These are phyloP conservation scores for Holacanthella duospinosa DNA, from an alignment of 2,888 invertebrate genomes.

Conservation along the genomic window DNA sequence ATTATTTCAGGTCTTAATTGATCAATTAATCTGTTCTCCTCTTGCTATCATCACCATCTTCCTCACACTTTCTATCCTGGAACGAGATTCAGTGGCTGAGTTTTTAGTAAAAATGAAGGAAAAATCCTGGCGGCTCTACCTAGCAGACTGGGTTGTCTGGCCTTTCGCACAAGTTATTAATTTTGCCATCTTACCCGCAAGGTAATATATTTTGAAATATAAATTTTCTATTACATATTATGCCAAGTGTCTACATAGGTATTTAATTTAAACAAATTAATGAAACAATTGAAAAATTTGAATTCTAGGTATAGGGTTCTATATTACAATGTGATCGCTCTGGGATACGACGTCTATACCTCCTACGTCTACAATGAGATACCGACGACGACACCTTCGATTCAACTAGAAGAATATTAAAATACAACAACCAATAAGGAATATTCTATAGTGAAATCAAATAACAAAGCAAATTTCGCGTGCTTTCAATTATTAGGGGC, in stretches of 20 bases:
- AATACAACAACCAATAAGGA: too few relatives aligned
- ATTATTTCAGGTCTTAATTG: slow-evolving; percentile 51
- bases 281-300: too few relatives aligned
- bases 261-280: too few relatives aligned
- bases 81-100: slow-evolving; percentile 52
- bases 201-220: too few relatives aligned
- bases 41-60: slow-evolving; percentile 67
- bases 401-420: too few relatives aligned
- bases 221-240: too few relatives aligned
- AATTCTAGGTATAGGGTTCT: slow-evolving; percentile 73
- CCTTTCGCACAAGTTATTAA: slow-evolving; percentile 87
- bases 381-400: slow-evolving; percentile 11
- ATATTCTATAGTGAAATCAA: too few relatives aligned
- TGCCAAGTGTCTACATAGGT: too few relatives aligned
- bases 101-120: slow-evolving; percentile 56
- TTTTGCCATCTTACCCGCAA: slow-evolving; percentile 72
- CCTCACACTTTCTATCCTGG: slow-evolving; percentile 60
- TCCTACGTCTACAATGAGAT: slow-evolving; percentile 62
- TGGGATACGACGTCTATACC: slow-evolving; percentile 75
- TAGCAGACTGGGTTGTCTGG: slow-evolving; percentile 85
- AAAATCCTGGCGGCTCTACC: slow-evolving; percentile 67
- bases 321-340: slow-evolving; percentile 73
- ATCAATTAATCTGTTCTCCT: slow-evolving; percentile 76
- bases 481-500: too few relatives aligned
- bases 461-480: too few relatives aligned